phyloP scores from a whole-genome alignment of 2,113 vertebrate genomes.

The Pungitius pungitius region DNA sequence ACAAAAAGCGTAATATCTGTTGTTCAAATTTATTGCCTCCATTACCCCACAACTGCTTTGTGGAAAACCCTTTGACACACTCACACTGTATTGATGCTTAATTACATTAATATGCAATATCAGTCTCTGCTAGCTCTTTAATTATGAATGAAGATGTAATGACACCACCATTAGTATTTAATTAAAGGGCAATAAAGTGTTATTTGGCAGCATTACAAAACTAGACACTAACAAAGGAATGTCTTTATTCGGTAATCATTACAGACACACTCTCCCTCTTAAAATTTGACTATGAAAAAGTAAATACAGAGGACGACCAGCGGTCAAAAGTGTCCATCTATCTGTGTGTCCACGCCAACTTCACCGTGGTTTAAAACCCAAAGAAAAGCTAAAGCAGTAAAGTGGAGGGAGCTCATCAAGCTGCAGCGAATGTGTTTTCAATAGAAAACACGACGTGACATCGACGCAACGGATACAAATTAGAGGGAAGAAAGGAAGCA shows the following conservation, averaged over 20 bases:
- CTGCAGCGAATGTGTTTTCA: slow-evolving; percentile 10
- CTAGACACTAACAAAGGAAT: slow-evolving; percentile 83
- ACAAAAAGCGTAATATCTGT: slow-evolving; percentile 14
- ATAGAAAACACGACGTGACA: slow-evolving; percentile 45
- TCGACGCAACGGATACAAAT: slow-evolving; percentile 38
- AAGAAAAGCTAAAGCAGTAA: slow-evolving; percentile 22
- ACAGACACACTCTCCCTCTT: slow-evolving; percentile 63
- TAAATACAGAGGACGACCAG: slow-evolving; percentile 61
- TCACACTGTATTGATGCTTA: slow-evolving; percentile 71
- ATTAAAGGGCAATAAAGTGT: slow-evolving; percentile 87
- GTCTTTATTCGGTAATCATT: slow-evolving; percentile 74
- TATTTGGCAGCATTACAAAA: slow-evolving; percentile 86
- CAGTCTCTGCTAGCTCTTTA: slow-evolving; percentile 80
- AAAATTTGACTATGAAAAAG: slow-evolving; percentile 61
- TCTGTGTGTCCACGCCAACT: slow-evolving; percentile 32
- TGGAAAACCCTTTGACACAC: slow-evolving; percentile 8
- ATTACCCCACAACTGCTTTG: not conserved
- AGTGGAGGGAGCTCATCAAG: slow-evolving; percentile 22
- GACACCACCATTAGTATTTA: slow-evolving; percentile 84
- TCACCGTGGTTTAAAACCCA: slow-evolving; percentile 24
- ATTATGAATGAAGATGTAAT: slow-evolving; percentile 87
- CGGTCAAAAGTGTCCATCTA: slow-evolving; percentile 55
- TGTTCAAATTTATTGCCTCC: slow-evolving; percentile 19
- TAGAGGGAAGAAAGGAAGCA: slow-evolving; percentile 18
- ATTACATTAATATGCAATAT: slow-evolving; percentile 87